Base-by-base conservation (phyloP, 2,888 invertebrate species). In the Tiphia femorata region DNA sequence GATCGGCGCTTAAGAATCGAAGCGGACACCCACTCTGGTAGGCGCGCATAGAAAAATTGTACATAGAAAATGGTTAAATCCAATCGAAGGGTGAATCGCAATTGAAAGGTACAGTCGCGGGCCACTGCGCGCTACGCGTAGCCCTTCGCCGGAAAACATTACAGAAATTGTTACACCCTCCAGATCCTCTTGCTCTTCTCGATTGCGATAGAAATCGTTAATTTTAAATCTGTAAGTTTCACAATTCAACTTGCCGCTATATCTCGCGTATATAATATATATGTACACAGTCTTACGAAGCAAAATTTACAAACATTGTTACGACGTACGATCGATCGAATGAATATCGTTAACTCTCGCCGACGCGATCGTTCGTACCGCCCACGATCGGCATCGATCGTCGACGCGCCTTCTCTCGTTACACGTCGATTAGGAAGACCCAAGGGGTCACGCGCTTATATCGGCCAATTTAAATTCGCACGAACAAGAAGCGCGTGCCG, bases 231-330 rank as follows among this genome's bases (percentile, higher is more conserved):
- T 47, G 58, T 58, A 58, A 49, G 51, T 64, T n/a, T 35, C 61
- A 47, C 62, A 64, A 70, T 64, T 62, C 70, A 59, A 33, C 16
- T 67, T 74, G 62, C 25, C 64, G 67, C 74, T 77, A 75, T n/a
- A n/a, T n/a, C n/a, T 77, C 76, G 77, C 76, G 70, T 75, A 65
- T 72, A 71, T 69, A 61, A 61, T 80, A 78, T 77, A 75, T 84
- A 84, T 84, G 75, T 84, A 84, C 83, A 84, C 84, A 84, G 83
- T 84, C 80, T 84, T 84, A 84, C 83, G 79, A 83, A 78, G 80
- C 83, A 80, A 84, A 84, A 82, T 84, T 82, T 84, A 84, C 83
- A 84, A 83, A 82, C 75, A 78, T 74, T n/a, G n/a, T n/a, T 74
- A 80, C 72, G 77, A 77, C 76, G 74, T 75, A 77, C 72, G 71